Base-by-base conservation (phyloP, 2,888 invertebrate species). In the Harpalus rufipes region DNA sequence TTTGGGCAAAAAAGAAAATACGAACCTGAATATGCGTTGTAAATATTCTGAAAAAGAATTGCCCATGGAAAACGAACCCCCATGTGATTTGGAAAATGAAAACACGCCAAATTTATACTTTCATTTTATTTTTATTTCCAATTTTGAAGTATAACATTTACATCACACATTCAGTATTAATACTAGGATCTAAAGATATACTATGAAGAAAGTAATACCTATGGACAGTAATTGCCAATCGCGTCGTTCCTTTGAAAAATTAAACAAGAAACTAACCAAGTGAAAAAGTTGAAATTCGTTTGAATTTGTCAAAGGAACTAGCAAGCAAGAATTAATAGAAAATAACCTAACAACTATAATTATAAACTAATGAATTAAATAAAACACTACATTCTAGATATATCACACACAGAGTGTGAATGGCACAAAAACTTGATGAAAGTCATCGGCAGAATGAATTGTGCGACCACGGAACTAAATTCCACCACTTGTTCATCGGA, bases 121-220 rank as follows among this genome's bases (percentile, higher is more conserved):
- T 86, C 89, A 89, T 90, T 91, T 90, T 89, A 72, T 80, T 89
- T 91, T 91, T 91, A 90, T 91, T 91, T 90, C 90, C 90, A 91
- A 91, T 91, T 91, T 91, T 90, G 91, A 91, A 90, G 89, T 89
- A 88, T 89, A 91, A 91, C 91, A 91, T 91, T 89, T 91, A 91
- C 91, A 91, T 91, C 91, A 91, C 91, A 91, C 91, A 91, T 90
- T 86, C 85, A 86, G 84, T 84, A 82, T 65, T 84, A 63, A 84
- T 81, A 81, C 85, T 81, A 80, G 39, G 58, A 82, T 68, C 80
- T 84, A 84, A 78, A 16, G 56, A 76, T 84, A 63, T 78, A 78
- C 74, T 63, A 84, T 84, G n/a, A 76, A 59, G 58, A 78, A 61
- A 78, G 41, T 39, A 68, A 74, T 76, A 76, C 51, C 51, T 76